phyloP scores from a whole-genome alignment of 2,797 vertebrate species.

The Echiichthys vipera region DNA sequence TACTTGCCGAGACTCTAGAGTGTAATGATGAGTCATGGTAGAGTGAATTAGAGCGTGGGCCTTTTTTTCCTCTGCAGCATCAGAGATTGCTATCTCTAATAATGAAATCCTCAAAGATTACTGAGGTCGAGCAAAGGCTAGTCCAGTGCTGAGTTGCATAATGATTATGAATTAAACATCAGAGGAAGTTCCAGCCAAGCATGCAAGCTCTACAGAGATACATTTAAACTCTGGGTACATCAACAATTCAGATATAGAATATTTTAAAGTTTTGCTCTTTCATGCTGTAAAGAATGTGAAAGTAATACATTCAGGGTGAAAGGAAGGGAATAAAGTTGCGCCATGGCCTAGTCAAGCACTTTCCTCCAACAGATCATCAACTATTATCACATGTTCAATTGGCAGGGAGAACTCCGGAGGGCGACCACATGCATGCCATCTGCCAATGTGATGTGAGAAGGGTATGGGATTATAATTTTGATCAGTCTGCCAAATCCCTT shows the following conservation, averaged over 20 bases:
- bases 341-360: slow-evolving; percentile 25
- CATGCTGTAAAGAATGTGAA: slow-evolving; percentile 4
- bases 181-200: slow-evolving; percentile 61
- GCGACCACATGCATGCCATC: slow-evolving; percentile 61
- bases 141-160: slow-evolving; percentile 67
- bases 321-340: slow-evolving; percentile 28
- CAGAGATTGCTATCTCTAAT: slow-evolving; percentile 71
- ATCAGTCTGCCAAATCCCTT: slow-evolving; percentile 76
- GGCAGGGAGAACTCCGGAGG: slow-evolving; percentile 48
- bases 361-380: slow-evolving; percentile 47
- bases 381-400: slow-evolving; percentile 64
- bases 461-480: slow-evolving; percentile 82
- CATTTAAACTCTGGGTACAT: slow-evolving; percentile 55
- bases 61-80: slow-evolving; percentile 60
- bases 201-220: slow-evolving; percentile 46
- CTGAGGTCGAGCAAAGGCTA: slow-evolving; percentile 68
- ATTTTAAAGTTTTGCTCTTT: slow-evolving; percentile 53
- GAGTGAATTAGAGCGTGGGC: slow-evolving; percentile 71
- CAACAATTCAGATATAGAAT: slow-evolving; percentile 62
- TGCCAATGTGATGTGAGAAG: slow-evolving; percentile 75
- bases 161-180: slow-evolving; percentile 80
- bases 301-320: slow-evolving; percentile 24
- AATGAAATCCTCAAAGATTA: slow-evolving; percentile 78
- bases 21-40: slow-evolving; percentile 81
- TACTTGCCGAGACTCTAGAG: slow-evolving; percentile 68